These are phyloP conservation scores for Isichthys henryi DNA, from an alignment of 2,113 vertebrate genomes.

Conservation along the genomic window DNA sequence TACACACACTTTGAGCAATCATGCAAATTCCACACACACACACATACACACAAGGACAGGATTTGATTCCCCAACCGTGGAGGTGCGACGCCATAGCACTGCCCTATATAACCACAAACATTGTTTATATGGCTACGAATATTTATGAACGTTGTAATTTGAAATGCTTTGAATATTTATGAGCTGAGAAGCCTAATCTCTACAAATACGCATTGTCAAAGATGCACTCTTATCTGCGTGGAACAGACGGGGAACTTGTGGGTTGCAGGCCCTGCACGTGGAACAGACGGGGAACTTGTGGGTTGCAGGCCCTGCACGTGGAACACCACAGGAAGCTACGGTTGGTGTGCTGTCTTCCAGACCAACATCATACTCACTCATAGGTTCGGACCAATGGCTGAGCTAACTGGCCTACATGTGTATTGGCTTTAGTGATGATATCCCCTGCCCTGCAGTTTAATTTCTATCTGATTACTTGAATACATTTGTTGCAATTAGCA, in stretches of 20 bases:
- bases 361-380: neutral
- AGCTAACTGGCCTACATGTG: neutral
- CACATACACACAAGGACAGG: neutral
- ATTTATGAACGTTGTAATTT: conserved; percentile 10
- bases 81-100: neutral
- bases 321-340: neutral
- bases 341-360: neutral
- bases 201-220: neutral
- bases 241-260: conserved; percentile 13
- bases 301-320: neutral
- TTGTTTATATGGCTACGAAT: neutral
- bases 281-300: neutral
- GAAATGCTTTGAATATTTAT: conserved; percentile 15
- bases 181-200: neutral
- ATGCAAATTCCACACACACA: neutral
- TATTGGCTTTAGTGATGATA: neutral
- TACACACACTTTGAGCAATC: neutral
- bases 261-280: neutral
- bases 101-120: neutral
- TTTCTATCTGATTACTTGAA: neutral
- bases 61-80: neutral
- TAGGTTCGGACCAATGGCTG: neutral
- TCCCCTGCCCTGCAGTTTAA: neutral
- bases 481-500: neutral
- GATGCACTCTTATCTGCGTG: conserved; percentile 17